Base-by-base conservation (phyloP, 2,797 vertebrate species). In the Micrastur ruficollis region DNA sequence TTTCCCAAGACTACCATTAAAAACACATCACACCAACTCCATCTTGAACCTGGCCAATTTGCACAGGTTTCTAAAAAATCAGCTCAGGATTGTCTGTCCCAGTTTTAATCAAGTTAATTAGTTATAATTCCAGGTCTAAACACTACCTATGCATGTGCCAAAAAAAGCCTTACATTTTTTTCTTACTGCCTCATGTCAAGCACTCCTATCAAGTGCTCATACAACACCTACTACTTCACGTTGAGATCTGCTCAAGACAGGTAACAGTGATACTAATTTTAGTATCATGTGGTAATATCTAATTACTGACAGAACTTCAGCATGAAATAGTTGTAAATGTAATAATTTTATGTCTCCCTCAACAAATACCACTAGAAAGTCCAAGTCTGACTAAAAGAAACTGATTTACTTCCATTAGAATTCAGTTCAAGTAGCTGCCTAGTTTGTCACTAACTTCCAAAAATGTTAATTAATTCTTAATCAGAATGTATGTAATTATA, bases 391-490 rank as follows among this genome's bases (percentile, higher is more conserved):
- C 61, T 76, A 49, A 66, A 36, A 85, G 12, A 87, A 96, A 89
- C 53, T 50, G 25, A 65, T 90, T 93, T 96, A 86, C 59, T 97
- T 88, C 91, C 34, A 86, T 96, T 95, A 94, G 86, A 97, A 98
- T 97, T 95, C 83, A 97, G 97, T 97, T 97, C 83, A 97, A 98
- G 94, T 93, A 96, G 95, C 84, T 93, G 92, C 86, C 96, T 95
- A 65, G 62, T 85, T 98, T 97, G 96, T 94, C 95, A 89, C 83
- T 81, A 92, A 96, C 88, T 95, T 95, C 42, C 95, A 97, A 97
- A 95, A 95, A 93, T 62, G 86, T 71, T 98, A 97, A 97, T 98
- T 97, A 98, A 97, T 98, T 98, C 97, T 87, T 96, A 94, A 87
- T 86, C 94, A 94, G 93, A 97, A 96, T 89, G 22, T 93, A 73